Conservation (phyloP, 2,113 vertebrate genomes). For the Spheniscus mendiculus region DNA sequence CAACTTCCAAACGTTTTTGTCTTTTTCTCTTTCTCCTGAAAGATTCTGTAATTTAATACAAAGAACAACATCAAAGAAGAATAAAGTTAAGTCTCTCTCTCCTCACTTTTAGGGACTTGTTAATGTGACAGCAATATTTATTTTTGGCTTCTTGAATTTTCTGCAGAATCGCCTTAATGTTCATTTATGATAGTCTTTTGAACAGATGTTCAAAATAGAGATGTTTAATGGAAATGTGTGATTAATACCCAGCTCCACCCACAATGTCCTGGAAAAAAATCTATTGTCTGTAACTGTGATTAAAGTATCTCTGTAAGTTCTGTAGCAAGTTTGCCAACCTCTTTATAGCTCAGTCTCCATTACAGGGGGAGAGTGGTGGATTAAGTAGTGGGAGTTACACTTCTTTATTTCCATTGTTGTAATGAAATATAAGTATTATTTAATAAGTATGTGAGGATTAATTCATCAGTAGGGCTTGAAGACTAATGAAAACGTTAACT, state of each 20-base stretch:
- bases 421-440: constrained; percentile 9
- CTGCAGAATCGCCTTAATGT: not conserved
- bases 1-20: not conserved
- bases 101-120: not conserved
- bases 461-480: constrained; percentile 3
- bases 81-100: not conserved
- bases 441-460: not conserved
- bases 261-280: not conserved
- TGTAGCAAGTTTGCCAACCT: not conserved
- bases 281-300: not conserved
- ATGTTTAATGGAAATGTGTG: not conserved
- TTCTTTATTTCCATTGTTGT: not conserved
- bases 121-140: not conserved
- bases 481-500: constrained; percentile 1
- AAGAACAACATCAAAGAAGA: not conserved
- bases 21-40: not conserved
- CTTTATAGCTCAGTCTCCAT: not conserved
- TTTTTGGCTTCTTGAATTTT: constrained; percentile 9
- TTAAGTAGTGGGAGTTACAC: not conserved
- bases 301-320: not conserved
- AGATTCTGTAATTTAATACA: not conserved
- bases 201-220: not conserved
- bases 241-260: not conserved
- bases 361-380: not conserved
- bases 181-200: not conserved